Conservation (phyloP, 2,888 invertebrate species). For the Danaus chrysippus region DNA sequence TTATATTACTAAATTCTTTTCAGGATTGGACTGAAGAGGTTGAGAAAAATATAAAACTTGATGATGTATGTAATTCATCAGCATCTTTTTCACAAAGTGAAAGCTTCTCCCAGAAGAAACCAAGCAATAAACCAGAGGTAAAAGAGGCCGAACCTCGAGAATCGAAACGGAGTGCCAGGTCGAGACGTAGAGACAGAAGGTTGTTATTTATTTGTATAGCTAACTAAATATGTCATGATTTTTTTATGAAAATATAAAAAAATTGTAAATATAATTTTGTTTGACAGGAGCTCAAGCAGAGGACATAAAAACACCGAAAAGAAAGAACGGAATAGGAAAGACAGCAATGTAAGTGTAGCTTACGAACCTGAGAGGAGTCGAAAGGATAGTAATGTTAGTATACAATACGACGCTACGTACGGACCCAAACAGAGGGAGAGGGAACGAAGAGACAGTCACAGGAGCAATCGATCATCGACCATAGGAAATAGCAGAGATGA, state of each 20-base stretch:
- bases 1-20: conserved; percentile 10
- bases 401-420: conserved; percentile 55
- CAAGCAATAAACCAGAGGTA: conserved; percentile 50
- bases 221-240: neutral
- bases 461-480: conserved; percentile 69
- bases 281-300: conserved; percentile 66
- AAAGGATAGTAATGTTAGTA: conserved; percentile 65
- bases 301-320: conserved; percentile 62
- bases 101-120: conserved; percentile 36
- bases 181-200: conserved; percentile 67
- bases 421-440: conserved; percentile 57
- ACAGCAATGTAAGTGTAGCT: conserved; percentile 62
- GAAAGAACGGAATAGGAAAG: conserved; percentile 62
- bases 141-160: conserved; percentile 54
- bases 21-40: conserved; percentile 77
- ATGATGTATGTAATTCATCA: conserved; percentile 61
- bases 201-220: conserved; percentile 31
- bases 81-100: conserved; percentile 57
- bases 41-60: conserved; percentile 69
- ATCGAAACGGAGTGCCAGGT: conserved; percentile 57
- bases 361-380: conserved; percentile 55
- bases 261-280: neutral
- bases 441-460: conserved; percentile 65
- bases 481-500: conserved; percentile 72
- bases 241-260: neutral